Conservation (phyloP, 2,113 vertebrate species). For the Phylloscopus trochiloides region DNA sequence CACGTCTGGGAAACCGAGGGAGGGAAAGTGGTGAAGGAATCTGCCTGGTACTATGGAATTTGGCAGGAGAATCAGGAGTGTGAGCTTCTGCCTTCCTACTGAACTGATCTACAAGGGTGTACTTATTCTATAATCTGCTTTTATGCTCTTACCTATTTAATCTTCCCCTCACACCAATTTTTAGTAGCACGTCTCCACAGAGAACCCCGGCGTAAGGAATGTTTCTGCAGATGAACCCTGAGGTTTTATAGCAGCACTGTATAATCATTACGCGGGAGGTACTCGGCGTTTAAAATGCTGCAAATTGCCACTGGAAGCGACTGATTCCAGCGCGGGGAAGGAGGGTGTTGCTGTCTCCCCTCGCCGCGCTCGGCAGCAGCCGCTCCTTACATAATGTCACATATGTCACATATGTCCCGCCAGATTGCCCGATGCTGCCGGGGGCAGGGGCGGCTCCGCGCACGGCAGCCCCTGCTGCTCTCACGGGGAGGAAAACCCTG, state of each 20-base stretch:
- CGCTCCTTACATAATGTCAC: background rate
- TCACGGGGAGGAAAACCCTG: background rate
- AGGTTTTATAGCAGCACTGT: slow-evolving; percentile 25
- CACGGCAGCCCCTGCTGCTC: background rate
- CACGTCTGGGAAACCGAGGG: background rate
- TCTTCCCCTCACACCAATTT: slow-evolving; percentile 19
- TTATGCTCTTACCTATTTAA: slow-evolving; percentile 42
- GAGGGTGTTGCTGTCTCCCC: background rate
- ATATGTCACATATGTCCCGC: background rate
- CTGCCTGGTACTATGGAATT: background rate
- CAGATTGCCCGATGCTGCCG: background rate
- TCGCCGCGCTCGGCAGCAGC: background rate
- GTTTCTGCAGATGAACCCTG: background rate
- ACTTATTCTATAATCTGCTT: slow-evolving; percentile 27
- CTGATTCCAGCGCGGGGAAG: background rate
- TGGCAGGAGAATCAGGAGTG: background rate
- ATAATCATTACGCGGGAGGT: background rate
- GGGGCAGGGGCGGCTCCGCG: background rate
- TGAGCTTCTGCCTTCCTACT: background rate
- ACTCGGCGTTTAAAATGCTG: background rate
- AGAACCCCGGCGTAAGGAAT: background rate
- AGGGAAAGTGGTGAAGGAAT: background rate
- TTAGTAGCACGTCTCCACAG: background rate
- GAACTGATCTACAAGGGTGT: background rate
- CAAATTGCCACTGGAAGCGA: background rate